Percentiles rank a stretch among this genome's conserved stretches.
These are phyloP conservation scores for Syngnathus scovelli DNA, from an alignment of 2,113 vertebrate genomes.

Conservation along the genomic window DNA sequence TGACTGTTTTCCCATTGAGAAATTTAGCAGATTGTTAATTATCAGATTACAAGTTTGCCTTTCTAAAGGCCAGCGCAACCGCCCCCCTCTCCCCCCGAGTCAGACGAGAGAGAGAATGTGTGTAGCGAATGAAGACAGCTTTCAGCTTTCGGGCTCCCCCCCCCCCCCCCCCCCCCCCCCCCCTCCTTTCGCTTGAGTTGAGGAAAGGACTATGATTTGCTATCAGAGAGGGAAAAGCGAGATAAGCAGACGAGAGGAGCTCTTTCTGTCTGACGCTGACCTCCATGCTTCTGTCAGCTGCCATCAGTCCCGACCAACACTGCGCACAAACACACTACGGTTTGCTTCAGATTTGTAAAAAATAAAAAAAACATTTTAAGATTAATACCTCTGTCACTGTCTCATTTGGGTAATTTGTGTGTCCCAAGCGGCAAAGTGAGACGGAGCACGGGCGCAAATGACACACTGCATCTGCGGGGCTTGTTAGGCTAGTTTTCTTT, in stretches of 20 bases:
- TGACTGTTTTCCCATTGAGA: constrained; percentile 67
- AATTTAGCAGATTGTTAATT: constrained; percentile 75
- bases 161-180: constrained; percentile 9
- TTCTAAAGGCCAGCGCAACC: constrained; percentile 62
- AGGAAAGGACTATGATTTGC: constrained; percentile 43
- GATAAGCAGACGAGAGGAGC: constrained; percentile 41
- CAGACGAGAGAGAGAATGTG: constrained; percentile 8
- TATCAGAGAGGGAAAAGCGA: constrained; percentile 38
- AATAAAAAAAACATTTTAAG: neutral
- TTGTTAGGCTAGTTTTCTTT: neutral
- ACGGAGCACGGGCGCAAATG: neutral
- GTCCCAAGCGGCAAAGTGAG: neutral
- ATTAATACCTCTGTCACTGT: neutral
- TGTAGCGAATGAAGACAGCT: constrained; percentile 26
- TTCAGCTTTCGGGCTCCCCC: constrained; percentile 35
- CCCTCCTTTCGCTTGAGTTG: constrained; percentile 34
- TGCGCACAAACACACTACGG: neutral
- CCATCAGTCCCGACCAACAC: constrained; percentile 17
- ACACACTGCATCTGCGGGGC: neutral
- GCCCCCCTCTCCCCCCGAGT: constrained; percentile 48
- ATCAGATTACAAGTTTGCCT: constrained; percentile 71
- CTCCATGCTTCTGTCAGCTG: constrained; percentile 32
- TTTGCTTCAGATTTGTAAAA: neutral
- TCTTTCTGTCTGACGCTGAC: constrained; percentile 34
- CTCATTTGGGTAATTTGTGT: neutral